phyloP scores from a whole-genome alignment of 2,888 invertebrate genomes.

The Drosophila aldrichi region DNA sequence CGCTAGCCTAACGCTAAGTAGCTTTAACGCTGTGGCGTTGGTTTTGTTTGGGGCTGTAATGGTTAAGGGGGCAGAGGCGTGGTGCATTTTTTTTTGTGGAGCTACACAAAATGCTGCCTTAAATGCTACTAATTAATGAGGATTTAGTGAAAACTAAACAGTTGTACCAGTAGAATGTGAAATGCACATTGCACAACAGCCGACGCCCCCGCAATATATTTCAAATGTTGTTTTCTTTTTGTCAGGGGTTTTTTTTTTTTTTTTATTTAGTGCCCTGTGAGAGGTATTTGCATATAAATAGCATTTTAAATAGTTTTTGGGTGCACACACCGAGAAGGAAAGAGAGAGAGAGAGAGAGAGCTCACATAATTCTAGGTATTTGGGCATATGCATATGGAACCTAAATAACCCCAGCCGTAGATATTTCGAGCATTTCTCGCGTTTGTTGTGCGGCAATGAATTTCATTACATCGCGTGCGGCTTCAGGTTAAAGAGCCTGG shows the following conservation, averaged over 20 bases:
- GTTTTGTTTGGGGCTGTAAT: constrained; percentile 29
- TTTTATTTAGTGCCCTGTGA: constrained; percentile 34
- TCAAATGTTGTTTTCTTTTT: constrained; percentile 29
- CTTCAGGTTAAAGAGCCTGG: constrained; percentile 54
- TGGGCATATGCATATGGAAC: constrained; percentile 33
- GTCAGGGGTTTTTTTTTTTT: constrained; percentile 12
- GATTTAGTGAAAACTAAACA: constrained; percentile 81
- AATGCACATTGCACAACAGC: constrained; percentile 69
- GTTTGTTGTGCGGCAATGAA: constrained; percentile 51
- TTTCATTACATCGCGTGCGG: constrained; percentile 66
- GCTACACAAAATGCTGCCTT: constrained; percentile 70
- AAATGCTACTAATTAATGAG: constrained; percentile 82
- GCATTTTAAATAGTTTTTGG: constrained; percentile 79
- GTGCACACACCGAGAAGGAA: constrained; percentile 22
- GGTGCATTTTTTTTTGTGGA: constrained; percentile 11
- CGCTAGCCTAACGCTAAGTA: constrained; percentile 69
- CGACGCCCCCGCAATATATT: constrained; percentile 44
- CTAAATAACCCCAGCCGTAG: constrained; percentile 46
- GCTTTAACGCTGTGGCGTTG: constrained; percentile 70
- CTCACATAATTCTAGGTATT: constrained; percentile 63
- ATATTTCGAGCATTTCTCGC: constrained; percentile 36
- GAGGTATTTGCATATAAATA: constrained; percentile 79
- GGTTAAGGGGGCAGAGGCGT: constrained; percentile 23
- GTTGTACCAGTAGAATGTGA: constrained; percentile 43
- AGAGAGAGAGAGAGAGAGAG: neutral